Base-by-base conservation (phyloP, 1,140 invertebrate species). In the Drosophila kurseongensis region DNA sequence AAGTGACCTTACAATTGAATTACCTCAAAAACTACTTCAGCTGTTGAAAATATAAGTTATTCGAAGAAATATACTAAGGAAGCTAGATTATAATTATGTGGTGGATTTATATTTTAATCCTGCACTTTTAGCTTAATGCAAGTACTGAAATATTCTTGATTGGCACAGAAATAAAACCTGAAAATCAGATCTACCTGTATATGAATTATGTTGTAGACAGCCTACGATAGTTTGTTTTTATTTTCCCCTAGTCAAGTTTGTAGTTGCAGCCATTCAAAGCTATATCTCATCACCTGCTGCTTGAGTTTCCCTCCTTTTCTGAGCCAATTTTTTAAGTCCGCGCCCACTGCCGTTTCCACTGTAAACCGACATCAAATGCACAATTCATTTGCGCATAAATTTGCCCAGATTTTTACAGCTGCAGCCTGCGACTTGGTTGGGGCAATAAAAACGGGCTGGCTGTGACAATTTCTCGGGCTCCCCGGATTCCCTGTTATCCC, bases 351-450 rank as follows among this genome's bases (percentile, higher is more conserved):
- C 52, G 32, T 42, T 54, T 47, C 29, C 14, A 23, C 38, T 9
- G 32, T n/a, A 52, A 18, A 41, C 74, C 67, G 60, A 74, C 82
- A 75, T 86, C 78, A 86, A 84, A 84, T 85, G 81, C 81, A 85
- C 78, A 86, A 85, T 81, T 84, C 81, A 85, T 78, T 85, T 71
- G 67, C 74, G 74, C 81, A 85, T 85, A 85, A 85, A 85, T 85
- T 85, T 86, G 78, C 78, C 23, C 78, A 78, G 84, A 81, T 86
- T 86, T 83, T 63, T 78, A 74, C 79, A 80, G 62, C 62, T 62
- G 52, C 36, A 60, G 54, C 36, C 35, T 13, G 55, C 27, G 50
- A 63, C 36, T 32, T 42, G 67, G 38, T 59, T 14, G 36, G 27
- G 18, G 51, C 67, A 44, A 82, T 88, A 86, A 86, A 63, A 86